Conservation (phyloP, 2,797 vertebrate genomes). For the Acomys russatus region DNA sequence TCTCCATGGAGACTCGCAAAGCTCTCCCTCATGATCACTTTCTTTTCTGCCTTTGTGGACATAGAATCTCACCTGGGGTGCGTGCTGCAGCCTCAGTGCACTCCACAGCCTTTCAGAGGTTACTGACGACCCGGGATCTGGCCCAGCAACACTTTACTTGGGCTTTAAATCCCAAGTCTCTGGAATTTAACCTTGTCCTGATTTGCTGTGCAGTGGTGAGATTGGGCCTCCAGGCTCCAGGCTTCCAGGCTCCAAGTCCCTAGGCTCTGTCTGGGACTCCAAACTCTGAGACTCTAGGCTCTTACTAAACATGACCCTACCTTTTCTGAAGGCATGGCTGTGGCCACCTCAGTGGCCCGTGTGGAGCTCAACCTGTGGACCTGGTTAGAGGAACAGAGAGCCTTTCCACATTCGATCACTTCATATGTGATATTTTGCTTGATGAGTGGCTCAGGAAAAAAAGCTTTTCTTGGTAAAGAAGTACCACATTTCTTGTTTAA, state of each 20-base stretch:
- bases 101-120: accelerated
- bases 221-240: neutral
- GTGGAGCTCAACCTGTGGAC: too few species aligned
- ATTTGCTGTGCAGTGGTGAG: neutral
- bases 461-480: neutral
- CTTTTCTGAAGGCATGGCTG: accelerated
- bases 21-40: neutral
- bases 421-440: neutral
- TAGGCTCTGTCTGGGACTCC: neutral
- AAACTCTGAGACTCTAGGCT: neutral
- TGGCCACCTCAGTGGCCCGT: neutral
- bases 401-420: too few species aligned
- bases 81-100: too few species aligned
- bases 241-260: neutral
- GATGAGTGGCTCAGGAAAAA: neutral
- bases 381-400: neutral
- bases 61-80: neutral
- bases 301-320: neutral
- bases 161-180: neutral
- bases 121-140: too few species aligned
- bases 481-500: neutral
- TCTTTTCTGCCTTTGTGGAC: neutral
- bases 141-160: accelerated
- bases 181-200: neutral
- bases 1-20: too few species aligned